Evolutionary conservation across 2,888 invertebrate genomes (phyloP), one percentile per base, ranked within the genome.

Genomic region (Cynaeus angustus): DNA sequence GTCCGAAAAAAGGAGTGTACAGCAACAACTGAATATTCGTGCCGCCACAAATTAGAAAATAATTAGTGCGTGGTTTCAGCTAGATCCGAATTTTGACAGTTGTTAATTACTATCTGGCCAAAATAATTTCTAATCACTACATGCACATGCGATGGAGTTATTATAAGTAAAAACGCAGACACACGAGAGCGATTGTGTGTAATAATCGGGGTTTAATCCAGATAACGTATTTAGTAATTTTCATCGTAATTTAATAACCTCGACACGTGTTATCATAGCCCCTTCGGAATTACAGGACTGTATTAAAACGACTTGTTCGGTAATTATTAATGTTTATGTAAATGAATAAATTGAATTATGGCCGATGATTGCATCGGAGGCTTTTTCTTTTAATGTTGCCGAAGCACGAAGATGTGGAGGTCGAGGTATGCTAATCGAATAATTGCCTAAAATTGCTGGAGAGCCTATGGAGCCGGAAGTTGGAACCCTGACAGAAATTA

Each of bases 281-380:
- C 66, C 56, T 46, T 46, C 37, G 30, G 38, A 56, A 66, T 66
- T 41, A 33, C 30, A 45, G 53, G 46, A 21, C 45, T 65, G 26
- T 53, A 65, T 53, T 43, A 65, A 64, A 62, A 46, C 37, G 14
- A 30, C 53, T 65, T 65, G 55, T 55, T 55, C 37, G 45, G 41
- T 68, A 64, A 64, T 64, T 68, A 56, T 56, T 56, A 48, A 45
- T 56, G 37, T 68, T 56, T 68, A 68, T 56, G 55, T 38, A 68
- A 68, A 68, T 56, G 55, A 3, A 38, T 14, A 64, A 68, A 68
- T 59, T 67, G 59, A 67, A 67, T 68, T 68, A 68, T 68, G 48
- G 16, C 7, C 30, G 21, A 50, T 41, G 65, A 65, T 65, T 46
- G 65, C 46, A 65, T 65, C 55, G 21, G 21, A n/a, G 21, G 37